A percentile compares a stretch with the other conserved stretches of the same genome.
Conservation (phyloP, 2,888 invertebrate genomes). For the Cordilura impudica region DNA sequence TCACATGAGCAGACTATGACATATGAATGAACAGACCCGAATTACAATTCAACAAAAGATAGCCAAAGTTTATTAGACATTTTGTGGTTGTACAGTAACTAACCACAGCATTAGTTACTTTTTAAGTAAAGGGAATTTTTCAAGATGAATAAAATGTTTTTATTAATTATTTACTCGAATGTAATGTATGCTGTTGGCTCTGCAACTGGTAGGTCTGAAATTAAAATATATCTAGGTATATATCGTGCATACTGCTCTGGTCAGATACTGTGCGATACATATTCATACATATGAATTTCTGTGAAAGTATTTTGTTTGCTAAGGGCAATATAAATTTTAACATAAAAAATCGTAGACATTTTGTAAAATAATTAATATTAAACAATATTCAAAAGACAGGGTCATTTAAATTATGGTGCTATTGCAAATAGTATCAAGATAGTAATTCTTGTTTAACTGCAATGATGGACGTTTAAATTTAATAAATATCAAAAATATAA, state of each 20-base stretch:
- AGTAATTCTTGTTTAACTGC: slow-evolving; percentile 44
- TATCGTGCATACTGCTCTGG: too few relatives aligned
- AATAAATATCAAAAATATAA: background rate
- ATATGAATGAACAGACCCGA: background rate
- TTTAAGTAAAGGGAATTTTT: too few relatives aligned
- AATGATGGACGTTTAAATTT: background rate
- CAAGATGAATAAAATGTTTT: too few relatives aligned
- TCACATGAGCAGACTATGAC: background rate
- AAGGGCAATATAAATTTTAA: slow-evolving; percentile 32
- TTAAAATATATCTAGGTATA: too few relatives aligned
- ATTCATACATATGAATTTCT: background rate
- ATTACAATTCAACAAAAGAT: slow-evolving; percentile 22
- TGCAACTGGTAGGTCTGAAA: too few relatives aligned
- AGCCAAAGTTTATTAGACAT: slow-evolving; percentile 44
- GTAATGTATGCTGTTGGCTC: too few relatives aligned
- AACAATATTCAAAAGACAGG: slow-evolving; percentile 10
- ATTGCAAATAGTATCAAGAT: slow-evolving; percentile 37
- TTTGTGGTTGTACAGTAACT: too few relatives aligned
- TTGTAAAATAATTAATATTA: background rate
- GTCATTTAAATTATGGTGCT: slow-evolving; percentile 42
- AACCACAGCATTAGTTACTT: too few relatives aligned
- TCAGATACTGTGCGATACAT: too few relatives aligned
- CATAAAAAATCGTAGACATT: background rate
- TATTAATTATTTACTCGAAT: too few relatives aligned
- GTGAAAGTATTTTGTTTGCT: background rate